Conservation (phyloP, 2,888 invertebrate genomes). For the Oegoconia quadripuncta region DNA sequence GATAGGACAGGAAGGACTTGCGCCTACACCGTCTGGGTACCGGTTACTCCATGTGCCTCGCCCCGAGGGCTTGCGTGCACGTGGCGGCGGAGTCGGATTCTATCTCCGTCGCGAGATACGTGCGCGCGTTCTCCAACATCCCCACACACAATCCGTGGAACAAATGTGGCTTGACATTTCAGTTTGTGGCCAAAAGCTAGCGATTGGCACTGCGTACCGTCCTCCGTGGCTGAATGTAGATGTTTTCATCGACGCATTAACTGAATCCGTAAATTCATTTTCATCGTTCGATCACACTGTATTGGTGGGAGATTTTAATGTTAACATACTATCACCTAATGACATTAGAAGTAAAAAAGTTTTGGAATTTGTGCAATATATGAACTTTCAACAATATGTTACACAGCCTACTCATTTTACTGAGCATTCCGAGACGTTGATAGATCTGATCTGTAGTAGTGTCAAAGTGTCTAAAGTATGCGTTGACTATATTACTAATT, state of each 20-base stretch:
- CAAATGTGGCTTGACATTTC: conserved; percentile 7
- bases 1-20: not conserved
- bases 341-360: not conserved
- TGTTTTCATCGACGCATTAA: conserved; percentile 4
- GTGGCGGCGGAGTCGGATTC: conserved; percentile 5
- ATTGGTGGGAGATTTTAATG: too few species aligned
- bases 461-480: not conserved
- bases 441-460: conserved; percentile 3
- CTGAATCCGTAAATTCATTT: conserved; percentile 2
- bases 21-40: not conserved
- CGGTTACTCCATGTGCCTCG: not conserved
- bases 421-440: not conserved
- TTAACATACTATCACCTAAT: not conserved
- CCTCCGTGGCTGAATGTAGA: conserved; percentile 13
- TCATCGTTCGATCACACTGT: conserved; percentile 5
- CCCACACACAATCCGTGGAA: conserved; percentile 1
- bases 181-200: not conserved
- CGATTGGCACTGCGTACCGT: conserved; percentile 18
- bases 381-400: not conserved
- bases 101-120: not conserved
- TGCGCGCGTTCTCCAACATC: not conserved
- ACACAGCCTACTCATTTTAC: conserved; percentile 7
- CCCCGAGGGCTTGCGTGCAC: not conserved
- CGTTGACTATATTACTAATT: not conserved
- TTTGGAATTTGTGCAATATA: conserved; percentile 1